Evolutionary conservation across 2,797 vertebrate genomes (phyloP), one percentile per base, ranked within the genome.

Genomic region (Triplophysa bombifrons): DNA sequence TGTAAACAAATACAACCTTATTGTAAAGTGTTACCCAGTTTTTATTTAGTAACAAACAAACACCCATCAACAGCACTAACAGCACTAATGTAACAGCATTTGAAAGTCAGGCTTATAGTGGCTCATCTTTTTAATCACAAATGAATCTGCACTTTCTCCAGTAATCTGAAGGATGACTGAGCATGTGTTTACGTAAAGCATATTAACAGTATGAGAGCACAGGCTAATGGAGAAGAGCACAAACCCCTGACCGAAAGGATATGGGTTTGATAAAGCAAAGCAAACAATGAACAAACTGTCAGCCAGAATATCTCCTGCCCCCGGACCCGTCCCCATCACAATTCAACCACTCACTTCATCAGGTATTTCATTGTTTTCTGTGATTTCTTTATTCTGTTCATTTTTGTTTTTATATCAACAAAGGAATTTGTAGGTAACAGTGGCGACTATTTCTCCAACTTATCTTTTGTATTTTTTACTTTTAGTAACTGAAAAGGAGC

Each of bases 281-380:
- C 53, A 63, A 79, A 48, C 56, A 68, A 89, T 89, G 88, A 88
- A 86, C 41, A 86, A 84, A 85, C 78, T 86, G n/a, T 81, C 86
- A 27, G 84, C 84, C 22, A 89, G 82, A 53, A 85, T 89, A 10
- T 84, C 84, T 58, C 86, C 86, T 2, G 83, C 72, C 22, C 58
- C 82, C 0, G 66, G 67, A 44, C 71, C 77, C 5, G 46, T 76
- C 50, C 70, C 80, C 19, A 66, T 72, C 16, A 34, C 66, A 17
- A 76, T 74, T 50, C 74, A 83, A 9, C 74, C 82, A 16, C 19
- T 74, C 65, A 22, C 58, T 19, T 55, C 61, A 50, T 44, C 78
- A 85, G 85, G 86, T 88, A 84, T 66, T 48, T 17, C 14, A 20
- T 11, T 8, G 19, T 17, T 51, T 3, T 19, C 6, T 22, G 17